Base-by-base conservation (phyloP, 2,888 invertebrate genomes). In the Cryptus armator region DNA sequence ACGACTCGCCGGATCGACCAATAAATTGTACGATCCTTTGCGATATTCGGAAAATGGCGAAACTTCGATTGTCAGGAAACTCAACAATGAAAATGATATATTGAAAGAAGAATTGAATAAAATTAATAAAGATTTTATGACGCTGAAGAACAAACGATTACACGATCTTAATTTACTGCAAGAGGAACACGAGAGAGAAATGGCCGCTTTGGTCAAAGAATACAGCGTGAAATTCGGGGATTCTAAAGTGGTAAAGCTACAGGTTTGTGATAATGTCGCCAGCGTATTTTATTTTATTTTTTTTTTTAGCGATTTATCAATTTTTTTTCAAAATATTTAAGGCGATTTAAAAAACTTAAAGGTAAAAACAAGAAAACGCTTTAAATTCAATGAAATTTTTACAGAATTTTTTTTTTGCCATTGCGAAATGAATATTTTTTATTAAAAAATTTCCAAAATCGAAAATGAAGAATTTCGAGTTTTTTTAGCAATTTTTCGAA, bases 111-210 rank as follows among this genome's bases (percentile, higher is more conserved):
- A 97, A 88, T 94, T 97, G 66, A 96, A 96, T 90, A 94, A 96
- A 78, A 95, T 97, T 37, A 97, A 97, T 90, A 96, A 96, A 85
- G 97, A 97, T 90, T 96, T 97, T 89, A 96, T 97, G 92, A 94
- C 95, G 84, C 93, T 97, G 89, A 97, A 97, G 92, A 96, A 96
- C 88, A 97, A 97, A 92, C 95, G 97, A 76, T 95, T 97, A 89
- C 96, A 97, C 92, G 97, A 97, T 94, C 96, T 97, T 93, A 96
- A 97, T 95, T 87, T 93, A n/a, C 89, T 94, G 32, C 94, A 94
- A 79, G 93, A 94, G 78, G 93, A 94, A 66, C 94, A 94, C 71
- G 94, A 94, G 84, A 91, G 94, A 29, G 94, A 94, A 82, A 92
- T 95, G 84, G 92, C 92, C 7, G 86, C 91, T 10, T 83, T 94